These are phyloP conservation scores for Microtus ochrogaster DNA, from an alignment of 2,113 vertebrate species.

Conservation along the genomic window DNA sequence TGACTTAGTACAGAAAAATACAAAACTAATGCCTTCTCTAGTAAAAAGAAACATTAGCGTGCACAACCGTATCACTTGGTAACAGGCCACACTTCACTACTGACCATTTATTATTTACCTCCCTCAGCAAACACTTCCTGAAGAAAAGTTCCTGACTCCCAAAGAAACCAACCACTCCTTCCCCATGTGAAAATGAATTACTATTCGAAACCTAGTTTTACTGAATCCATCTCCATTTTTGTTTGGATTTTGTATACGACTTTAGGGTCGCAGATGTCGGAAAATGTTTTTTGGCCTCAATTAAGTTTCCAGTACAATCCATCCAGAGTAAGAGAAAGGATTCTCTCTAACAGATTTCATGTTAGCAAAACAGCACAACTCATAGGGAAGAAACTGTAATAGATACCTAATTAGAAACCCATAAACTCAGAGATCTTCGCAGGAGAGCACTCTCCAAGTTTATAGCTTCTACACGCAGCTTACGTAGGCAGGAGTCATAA, in stretches of 20 bases:
- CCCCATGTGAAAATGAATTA: neutral
- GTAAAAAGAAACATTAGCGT: neutral
- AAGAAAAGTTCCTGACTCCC: neutral
- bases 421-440: neutral
- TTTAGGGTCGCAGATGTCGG: neutral
- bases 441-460: neutral
- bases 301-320: slow-evolving; percentile 30
- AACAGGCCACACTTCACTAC: neutral
- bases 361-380: neutral
- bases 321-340: neutral
- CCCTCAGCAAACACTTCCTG: neutral
- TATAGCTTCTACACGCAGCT: neutral
- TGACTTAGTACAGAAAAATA: slow-evolving; percentile 21
- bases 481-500: neutral
- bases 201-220: neutral
- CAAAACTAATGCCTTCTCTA: neutral
- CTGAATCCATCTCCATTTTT: neutral
- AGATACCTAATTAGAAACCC: slow-evolving; percentile 9
- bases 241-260: neutral
- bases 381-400: neutral
- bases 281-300: neutral
- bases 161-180: neutral
- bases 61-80: neutral
- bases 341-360: neutral
- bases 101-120: neutral